These are phyloP conservation scores for Ctenopoma multispine DNA, from an alignment of 2,797 vertebrate genomes.

Conservation along the genomic window DNA sequence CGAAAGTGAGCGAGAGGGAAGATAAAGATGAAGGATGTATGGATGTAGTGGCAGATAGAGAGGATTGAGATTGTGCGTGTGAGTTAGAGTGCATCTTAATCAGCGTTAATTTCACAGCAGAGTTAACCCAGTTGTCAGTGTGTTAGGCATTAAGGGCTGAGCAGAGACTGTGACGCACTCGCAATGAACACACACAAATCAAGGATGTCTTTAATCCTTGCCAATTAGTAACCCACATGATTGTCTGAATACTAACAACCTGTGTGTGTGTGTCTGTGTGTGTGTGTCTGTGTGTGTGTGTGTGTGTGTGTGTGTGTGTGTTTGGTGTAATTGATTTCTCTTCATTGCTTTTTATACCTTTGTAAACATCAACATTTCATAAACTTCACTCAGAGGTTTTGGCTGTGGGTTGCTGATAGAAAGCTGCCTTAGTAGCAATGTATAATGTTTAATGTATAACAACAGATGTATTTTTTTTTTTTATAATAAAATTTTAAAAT, in stretches of 20 bases:
- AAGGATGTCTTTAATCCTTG: constrained; percentile 81
- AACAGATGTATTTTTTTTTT: too few species aligned
- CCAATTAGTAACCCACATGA: constrained; percentile 75
- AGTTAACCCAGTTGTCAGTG: constrained; percentile 80
- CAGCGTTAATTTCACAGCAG: constrained; percentile 83
- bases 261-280: constrained; percentile 18
- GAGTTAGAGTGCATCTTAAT: constrained; percentile 77
- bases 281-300: too few species aligned
- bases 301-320: constrained; percentile 16
- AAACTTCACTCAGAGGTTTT: constrained; percentile 33
- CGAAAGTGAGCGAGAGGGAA: neutral
- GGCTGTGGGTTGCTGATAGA: neutral
- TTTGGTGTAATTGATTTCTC: constrained; percentile 71
- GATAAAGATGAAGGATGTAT: constrained; percentile 49
- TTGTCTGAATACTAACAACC: constrained; percentile 78
- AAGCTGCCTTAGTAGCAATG: neutral
- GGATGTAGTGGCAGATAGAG: constrained; percentile 69
- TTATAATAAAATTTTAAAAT: too few species aligned
- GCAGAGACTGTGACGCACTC: constrained; percentile 78
- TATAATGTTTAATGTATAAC: too few species aligned
- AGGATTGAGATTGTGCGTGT: constrained; percentile 42
- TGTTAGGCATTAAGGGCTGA: constrained; percentile 79
- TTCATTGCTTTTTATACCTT: constrained; percentile 66
- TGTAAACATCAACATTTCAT: constrained; percentile 67
- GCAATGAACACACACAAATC: constrained; percentile 62